A percentile compares a stretch with the other conserved stretches of the same genome.
phyloP scores from a whole-genome alignment of 2,113 vertebrate species.

The Pluvialis apricaria region DNA sequence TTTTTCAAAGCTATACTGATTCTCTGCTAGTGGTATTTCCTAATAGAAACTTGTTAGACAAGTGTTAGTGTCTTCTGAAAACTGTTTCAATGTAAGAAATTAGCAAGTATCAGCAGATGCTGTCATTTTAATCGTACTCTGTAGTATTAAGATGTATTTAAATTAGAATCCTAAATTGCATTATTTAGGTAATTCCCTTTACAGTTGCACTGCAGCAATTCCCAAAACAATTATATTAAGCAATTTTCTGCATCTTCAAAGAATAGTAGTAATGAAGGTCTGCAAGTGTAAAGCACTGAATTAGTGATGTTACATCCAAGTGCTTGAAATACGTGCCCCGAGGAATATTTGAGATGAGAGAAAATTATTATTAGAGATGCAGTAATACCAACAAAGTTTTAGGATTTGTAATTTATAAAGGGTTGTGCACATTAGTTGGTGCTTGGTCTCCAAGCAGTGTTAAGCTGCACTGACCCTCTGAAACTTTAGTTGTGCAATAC shows the following conservation, averaged over 20 bases:
- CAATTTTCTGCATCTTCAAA: neutral
- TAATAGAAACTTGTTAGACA: neutral
- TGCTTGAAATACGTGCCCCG: neutral
- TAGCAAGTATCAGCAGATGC: neutral
- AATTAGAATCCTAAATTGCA: slow-evolving; percentile 16
- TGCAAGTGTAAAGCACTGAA: neutral
- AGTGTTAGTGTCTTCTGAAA: neutral
- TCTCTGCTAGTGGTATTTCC: neutral
- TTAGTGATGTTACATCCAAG: neutral
- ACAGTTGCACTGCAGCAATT: neutral
- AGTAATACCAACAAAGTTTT: neutral
- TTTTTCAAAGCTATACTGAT: neutral
- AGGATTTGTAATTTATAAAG: neutral
- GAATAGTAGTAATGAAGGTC: neutral
- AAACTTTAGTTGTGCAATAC: neutral
- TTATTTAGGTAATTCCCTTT: slow-evolving; percentile 26
- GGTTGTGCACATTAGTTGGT: neutral
- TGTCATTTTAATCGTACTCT: neutral
- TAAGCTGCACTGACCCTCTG: neutral
- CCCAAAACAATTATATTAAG: neutral
- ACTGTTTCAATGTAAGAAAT: neutral
- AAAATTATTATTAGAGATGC: neutral
- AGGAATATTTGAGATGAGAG: neutral
- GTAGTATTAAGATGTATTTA: neutral
- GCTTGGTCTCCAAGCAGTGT: neutral